Evolutionary conservation across 2,113 vertebrate species (phyloP).

Genomic region (Saccopteryx leptura): DNA sequence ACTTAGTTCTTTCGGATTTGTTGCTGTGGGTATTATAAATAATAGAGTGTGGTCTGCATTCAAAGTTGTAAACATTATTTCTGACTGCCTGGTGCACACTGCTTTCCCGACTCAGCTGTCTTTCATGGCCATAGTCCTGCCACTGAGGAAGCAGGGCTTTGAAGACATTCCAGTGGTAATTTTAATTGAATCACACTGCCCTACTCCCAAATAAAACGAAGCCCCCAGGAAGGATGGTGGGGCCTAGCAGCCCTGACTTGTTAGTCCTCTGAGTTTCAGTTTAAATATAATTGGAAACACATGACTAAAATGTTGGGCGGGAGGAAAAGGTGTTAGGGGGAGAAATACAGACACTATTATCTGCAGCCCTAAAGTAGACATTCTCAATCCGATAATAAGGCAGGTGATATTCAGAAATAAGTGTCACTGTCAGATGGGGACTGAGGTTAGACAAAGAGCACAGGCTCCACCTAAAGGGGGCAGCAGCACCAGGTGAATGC

Average conservation of each 20-base stretch:
- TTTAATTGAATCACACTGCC: constrained; percentile 19
- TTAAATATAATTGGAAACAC: constrained; percentile 15
- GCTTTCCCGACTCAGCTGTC: neutral
- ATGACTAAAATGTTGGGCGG: neutral
- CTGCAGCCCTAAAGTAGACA: neutral
- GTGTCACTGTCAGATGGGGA: neutral
- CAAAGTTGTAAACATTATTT: constrained; percentile 45
- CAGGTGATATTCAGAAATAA: too few species aligned
- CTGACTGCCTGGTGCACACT: neutral
- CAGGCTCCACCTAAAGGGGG: neutral
- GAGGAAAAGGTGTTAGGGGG: neutral
- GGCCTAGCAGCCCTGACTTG: neutral
- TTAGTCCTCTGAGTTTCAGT: constrained; percentile 12
- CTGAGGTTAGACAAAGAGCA: neutral
- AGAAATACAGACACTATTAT: neutral
- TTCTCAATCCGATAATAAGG: neutral
- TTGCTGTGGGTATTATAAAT: constrained; percentile 65
- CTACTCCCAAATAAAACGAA: neutral
- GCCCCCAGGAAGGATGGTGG: neutral
- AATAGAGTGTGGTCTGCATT: constrained; percentile 51
- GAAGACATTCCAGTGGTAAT: neutral
- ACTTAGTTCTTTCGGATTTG: constrained; percentile 56
- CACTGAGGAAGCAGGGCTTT: neutral
- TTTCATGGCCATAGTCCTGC: neutral
- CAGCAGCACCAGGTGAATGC: neutral